phyloP scores from a whole-genome alignment of 1,140 invertebrate species.

The Lasioglossum albipes region DNA sequence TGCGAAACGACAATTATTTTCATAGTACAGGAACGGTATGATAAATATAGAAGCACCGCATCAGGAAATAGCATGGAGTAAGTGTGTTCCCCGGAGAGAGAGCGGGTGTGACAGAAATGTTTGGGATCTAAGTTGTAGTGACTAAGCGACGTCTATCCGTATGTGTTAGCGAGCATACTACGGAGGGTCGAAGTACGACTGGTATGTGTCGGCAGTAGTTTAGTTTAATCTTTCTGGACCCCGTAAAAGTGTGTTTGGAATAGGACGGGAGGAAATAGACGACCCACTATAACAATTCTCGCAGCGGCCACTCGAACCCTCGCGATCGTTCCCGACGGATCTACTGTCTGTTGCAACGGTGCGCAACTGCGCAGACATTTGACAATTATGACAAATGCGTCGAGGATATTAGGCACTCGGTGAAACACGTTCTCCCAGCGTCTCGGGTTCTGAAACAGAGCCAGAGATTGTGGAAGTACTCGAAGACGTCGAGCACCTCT shows the following conservation, averaged over 20 bases:
- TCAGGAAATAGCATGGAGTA: background rate
- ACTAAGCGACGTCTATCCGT: background rate
- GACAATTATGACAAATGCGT: constrained; percentile 4
- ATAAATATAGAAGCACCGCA: background rate
- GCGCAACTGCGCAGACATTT: too few species aligned
- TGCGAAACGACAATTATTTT: background rate
- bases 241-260: background rate
- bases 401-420: background rate
- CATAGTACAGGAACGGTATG: background rate
- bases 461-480: constrained; percentile 11
- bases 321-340: too few species aligned
- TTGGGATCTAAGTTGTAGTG: background rate
- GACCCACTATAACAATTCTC: background rate
- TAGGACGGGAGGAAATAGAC: background rate
- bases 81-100: background rate
- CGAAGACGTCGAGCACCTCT: constrained; percentile 2
- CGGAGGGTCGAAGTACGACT: background rate
- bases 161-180: background rate
- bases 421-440: background rate
- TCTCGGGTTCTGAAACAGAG: background rate
- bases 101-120: background rate
- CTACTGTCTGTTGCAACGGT: background rate
- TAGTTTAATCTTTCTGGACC: background rate
- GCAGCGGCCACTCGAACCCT: background rate
- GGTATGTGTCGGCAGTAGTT: background rate